These are phyloP conservation scores for Stegodyphus dumicola DNA, from an alignment of 1,140 invertebrate genomes.

Conservation along the genomic window DNA sequence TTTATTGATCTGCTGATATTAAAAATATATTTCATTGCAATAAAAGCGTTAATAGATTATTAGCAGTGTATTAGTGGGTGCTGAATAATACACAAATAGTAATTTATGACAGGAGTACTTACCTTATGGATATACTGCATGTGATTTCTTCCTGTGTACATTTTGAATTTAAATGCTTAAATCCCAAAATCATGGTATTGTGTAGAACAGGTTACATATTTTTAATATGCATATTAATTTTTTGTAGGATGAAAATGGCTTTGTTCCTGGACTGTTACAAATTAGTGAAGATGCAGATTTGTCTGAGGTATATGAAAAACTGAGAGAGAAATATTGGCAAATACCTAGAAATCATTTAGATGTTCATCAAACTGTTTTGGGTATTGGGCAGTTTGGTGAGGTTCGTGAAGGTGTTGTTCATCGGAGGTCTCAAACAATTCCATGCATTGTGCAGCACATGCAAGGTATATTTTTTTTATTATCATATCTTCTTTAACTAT, in stretches of 20 bases:
- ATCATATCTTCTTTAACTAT: too few relatives aligned
- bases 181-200: too few relatives aligned
- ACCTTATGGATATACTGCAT: too few relatives aligned
- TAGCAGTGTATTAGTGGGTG: too few relatives aligned
- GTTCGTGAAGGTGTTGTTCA: slow-evolving; percentile 69
- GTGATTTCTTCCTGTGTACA: too few relatives aligned
- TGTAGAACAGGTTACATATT: too few relatives aligned
- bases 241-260: slow-evolving; percentile 72
- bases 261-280: slow-evolving; percentile 75
- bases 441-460: slow-evolving; percentile 62
- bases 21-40: too few relatives aligned
- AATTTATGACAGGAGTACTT: too few relatives aligned
- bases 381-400: slow-evolving; percentile 80
- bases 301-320: slow-evolving; percentile 77
- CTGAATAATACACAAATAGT: too few relatives aligned
- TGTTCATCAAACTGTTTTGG: slow-evolving; percentile 76
- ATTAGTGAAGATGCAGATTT: slow-evolving; percentile 76
- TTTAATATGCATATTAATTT: slow-evolving; percentile 48
- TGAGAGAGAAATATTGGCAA: slow-evolving; percentile 79
- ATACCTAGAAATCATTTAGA: slow-evolving; percentile 78
- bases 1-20: too few relatives aligned
- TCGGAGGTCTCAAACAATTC: slow-evolving; percentile 54
- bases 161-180: too few relatives aligned
- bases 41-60: too few relatives aligned
- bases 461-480: slow-evolving; percentile 16